A percentile compares a stretch with the other conserved stretches of the same genome.
Evolutionary conservation across 2,888 invertebrate species (phyloP).

Genomic region (Dynastes grantii): DNA sequence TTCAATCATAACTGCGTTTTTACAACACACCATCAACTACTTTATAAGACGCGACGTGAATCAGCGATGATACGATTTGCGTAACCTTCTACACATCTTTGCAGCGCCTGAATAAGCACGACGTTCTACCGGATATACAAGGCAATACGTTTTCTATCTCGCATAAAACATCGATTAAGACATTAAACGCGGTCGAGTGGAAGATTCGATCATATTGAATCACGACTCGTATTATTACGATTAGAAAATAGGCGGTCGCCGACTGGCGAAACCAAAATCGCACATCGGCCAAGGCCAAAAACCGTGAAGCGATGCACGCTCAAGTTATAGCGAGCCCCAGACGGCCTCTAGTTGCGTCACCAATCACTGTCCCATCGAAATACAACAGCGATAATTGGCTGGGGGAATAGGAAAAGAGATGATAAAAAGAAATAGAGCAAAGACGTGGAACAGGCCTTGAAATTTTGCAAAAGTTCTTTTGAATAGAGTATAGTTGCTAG

Average conservation of each 20-base stretch:
- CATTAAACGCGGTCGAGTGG: background rate
- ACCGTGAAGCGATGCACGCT: slow-evolving; percentile 25
- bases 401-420: background rate
- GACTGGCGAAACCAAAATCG: slow-evolving; percentile 33
- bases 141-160: background rate
- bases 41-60: slow-evolving; percentile 5
- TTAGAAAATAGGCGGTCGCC: slow-evolving; percentile 11
- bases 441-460: slow-evolving; percentile 1
- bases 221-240: slow-evolving; percentile 12
- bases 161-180: slow-evolving; percentile 17
- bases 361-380: slow-evolving; percentile 33
- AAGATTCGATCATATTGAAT: slow-evolving; percentile 8
- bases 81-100: background rate
- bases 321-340: slow-evolving; percentile 1
- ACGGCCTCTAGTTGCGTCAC: slow-evolving; percentile 38
- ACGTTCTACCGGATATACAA: background rate
- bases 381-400: slow-evolving; percentile 31
- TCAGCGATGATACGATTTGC: slow-evolving; percentile 7
- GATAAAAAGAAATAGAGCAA: slow-evolving; percentile 27
- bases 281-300: slow-evolving; percentile 10
- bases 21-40: slow-evolving; percentile 7
- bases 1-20: slow-evolving; percentile 15
- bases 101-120: slow-evolving; percentile 3
- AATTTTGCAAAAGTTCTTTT: slow-evolving; percentile 5
- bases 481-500: background rate